Conservation (phyloP, 2,888 invertebrate genomes). For the Cryptus viduatorius region DNA sequence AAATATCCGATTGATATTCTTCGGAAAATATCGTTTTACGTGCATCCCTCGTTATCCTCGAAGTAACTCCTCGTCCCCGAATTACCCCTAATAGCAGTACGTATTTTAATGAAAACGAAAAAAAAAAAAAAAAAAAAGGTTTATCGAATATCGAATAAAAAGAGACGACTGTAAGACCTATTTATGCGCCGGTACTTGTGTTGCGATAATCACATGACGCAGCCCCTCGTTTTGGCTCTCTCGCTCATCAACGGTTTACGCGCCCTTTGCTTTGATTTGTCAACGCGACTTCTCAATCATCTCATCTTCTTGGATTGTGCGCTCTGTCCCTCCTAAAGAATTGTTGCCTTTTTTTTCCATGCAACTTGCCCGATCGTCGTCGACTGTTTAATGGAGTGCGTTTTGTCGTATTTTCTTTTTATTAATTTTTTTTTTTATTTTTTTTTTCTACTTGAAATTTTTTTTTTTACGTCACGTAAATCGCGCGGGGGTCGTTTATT, state of each 20-base stretch:
- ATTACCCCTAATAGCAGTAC: slow-evolving; percentile 46
- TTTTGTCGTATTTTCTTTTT: no score
- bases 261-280: background rate
- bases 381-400: no score
- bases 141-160: slow-evolving; percentile 16
- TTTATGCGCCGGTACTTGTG: slow-evolving; percentile 55
- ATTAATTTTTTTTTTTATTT: no score
- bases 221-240: slow-evolving; percentile 76
- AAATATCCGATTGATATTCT: slow-evolving; percentile 1
- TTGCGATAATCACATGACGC: slow-evolving; percentile 65
- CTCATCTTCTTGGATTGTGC: background rate
- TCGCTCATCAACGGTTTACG: slow-evolving; percentile 73
- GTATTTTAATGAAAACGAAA: slow-evolving; percentile 50
- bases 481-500: background rate
- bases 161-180: slow-evolving; percentile 52
- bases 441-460: no score
- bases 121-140: slow-evolving; percentile 37
- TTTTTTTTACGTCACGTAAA: background rate
- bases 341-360: background rate
- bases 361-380: background rate
- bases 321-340: background rate
- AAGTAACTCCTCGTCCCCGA: slow-evolving; percentile 24
- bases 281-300: background rate
- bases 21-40: slow-evolving; percentile 13
- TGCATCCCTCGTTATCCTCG: slow-evolving; percentile 1